phyloP scores from a whole-genome alignment of 2,113 vertebrate species.

The Murina feae region DNA sequence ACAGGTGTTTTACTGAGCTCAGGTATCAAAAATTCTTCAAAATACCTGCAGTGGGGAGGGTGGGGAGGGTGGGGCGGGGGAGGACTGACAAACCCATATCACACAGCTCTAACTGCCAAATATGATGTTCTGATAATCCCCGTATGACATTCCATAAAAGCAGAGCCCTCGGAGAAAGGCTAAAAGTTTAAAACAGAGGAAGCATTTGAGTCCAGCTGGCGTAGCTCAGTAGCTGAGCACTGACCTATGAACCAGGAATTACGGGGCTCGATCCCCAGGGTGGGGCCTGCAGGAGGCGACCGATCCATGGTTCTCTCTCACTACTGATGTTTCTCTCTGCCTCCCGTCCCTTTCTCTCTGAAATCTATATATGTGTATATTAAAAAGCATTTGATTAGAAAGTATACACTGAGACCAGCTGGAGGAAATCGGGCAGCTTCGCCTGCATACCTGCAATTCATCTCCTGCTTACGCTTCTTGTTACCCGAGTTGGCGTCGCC shows the following conservation, averaged over 20 bases:
- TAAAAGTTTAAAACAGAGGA: neutral
- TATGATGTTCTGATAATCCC: neutral
- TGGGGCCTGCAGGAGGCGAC: too few species aligned
- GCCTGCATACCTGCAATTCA: neutral
- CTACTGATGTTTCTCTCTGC: too few species aligned
- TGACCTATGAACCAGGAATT: too few species aligned
- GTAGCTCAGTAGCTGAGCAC: too few species aligned
- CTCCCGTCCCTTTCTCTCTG: too few species aligned
- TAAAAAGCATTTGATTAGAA: neutral
- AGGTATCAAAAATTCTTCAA: slow-evolving; percentile 10
- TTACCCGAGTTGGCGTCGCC: slow-evolving; percentile 43
- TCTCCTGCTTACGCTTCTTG: neutral
- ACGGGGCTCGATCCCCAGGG: too few species aligned
- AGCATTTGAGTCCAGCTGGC: neutral
- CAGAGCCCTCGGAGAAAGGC: neutral
- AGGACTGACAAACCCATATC: neutral
- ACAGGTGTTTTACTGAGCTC: slow-evolving; percentile 1
- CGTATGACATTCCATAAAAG: neutral
- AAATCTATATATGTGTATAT: too few species aligned
- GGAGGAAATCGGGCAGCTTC: neutral
- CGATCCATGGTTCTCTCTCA: too few species aligned
- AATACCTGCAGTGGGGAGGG: neutral
- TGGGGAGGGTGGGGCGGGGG: accelerated
- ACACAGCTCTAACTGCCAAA: neutral
- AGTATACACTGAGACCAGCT: neutral